Percentiles rank a stretch among this genome's conserved stretches.
Evolutionary conservation across 2,113 vertebrate species (phyloP).

Genomic region (Pyrgilauda ruficollis): DNA sequence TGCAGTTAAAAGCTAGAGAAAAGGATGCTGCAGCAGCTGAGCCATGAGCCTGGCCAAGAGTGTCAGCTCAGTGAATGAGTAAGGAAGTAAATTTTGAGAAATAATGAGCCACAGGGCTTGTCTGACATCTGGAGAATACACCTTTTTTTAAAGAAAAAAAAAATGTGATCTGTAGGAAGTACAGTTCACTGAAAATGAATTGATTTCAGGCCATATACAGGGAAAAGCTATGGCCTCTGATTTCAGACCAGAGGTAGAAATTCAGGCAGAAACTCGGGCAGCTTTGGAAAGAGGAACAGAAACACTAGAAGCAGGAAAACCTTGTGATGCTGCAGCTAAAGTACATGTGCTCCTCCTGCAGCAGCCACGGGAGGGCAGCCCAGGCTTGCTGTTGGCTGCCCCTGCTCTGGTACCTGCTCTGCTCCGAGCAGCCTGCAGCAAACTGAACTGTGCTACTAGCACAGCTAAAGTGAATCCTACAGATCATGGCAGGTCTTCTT

Average conservation of each 20-base stretch:
- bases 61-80: not conserved
- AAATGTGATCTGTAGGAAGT: accelerated
- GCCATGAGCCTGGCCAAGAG: accelerated
- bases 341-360: accelerated
- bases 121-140: not conserved
- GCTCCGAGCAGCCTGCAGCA: accelerated
- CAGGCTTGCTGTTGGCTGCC: not conserved
- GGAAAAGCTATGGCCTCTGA: not conserved
- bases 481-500: not conserved
- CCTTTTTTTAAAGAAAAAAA: not conserved
- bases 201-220: not conserved
- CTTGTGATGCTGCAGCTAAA: not conserved
- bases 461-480: not conserved
- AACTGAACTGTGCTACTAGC: not conserved
- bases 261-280: not conserved
- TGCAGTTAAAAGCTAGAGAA: not conserved
- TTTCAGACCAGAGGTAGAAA: not conserved
- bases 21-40: not conserved
- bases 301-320: not conserved
- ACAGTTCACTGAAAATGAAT: not conserved
- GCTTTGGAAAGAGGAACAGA: not conserved
- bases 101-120: not conserved
- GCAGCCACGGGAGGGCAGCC: constrained; percentile 64
- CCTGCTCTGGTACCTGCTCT: accelerated
- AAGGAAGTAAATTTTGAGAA: not conserved